phyloP scores from a whole-genome alignment of 2,797 vertebrate species.

The Hippopotamyrus pictus region DNA sequence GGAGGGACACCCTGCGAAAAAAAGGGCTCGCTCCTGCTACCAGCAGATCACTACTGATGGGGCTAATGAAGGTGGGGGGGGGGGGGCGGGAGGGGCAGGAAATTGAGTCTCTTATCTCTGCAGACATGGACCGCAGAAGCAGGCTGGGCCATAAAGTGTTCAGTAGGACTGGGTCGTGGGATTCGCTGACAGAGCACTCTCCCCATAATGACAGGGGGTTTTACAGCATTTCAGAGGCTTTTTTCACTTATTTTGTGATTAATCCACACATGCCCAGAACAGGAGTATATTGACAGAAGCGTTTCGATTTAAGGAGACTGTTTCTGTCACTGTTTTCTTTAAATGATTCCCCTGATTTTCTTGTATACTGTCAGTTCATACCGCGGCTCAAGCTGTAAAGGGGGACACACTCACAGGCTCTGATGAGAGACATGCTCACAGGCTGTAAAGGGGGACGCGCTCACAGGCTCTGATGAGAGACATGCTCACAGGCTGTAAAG shows the following conservation, averaged over 20 bases:
- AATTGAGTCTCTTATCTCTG: constrained; percentile 25
- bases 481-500: background rate
- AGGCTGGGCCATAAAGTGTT: background rate
- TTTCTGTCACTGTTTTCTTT: background rate
- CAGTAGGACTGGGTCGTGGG: background rate
- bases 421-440: background rate
- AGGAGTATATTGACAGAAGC: background rate
- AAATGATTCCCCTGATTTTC: background rate
- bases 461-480: background rate
- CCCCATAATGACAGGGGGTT: background rate
- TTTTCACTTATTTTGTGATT: background rate
- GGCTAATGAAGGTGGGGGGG: constrained; percentile 15
- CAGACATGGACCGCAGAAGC: background rate
- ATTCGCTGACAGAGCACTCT: background rate
- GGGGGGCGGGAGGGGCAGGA: background rate
- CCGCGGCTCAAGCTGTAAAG: background rate
- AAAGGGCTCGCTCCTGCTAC: constrained; percentile 31
- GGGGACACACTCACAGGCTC: background rate
- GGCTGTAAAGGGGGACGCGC: background rate
- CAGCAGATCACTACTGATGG: constrained; percentile 28
- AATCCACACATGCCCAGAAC: background rate
- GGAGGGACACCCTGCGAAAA: constrained; percentile 41
- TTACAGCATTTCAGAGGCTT: background rate
- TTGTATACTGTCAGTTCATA: background rate
- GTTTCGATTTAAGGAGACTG: background rate